A percentile compares a stretch with the other conserved stretches of the same genome.
phyloP scores from a whole-genome alignment of 2,797 vertebrate species.

The Sebastes cheni region DNA sequence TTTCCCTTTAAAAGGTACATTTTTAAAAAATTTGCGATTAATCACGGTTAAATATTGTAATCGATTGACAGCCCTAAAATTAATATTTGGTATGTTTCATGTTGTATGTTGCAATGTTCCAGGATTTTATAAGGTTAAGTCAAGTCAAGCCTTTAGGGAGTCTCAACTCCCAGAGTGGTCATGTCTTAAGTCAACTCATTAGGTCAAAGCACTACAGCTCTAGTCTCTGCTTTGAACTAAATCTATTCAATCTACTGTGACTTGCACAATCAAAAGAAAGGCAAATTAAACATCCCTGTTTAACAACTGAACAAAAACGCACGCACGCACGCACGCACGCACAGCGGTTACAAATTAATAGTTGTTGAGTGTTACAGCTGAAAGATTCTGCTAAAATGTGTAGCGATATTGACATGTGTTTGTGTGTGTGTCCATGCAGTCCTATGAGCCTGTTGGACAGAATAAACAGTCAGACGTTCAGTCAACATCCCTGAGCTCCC shows the following conservation, averaged over 20 bases:
- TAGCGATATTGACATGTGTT: neutral
- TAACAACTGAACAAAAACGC: neutral
- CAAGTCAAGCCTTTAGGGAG: neutral
- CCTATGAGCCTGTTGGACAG: conserved; percentile 7
- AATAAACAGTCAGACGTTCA: conserved; percentile 20
- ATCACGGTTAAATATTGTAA: too few relatives aligned
- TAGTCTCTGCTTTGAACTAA: neutral
- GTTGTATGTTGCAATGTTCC: neutral
- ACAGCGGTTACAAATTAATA: conserved; percentile 19
- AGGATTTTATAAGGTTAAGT: neutral
- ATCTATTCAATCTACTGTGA: neutral
- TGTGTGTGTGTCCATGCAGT: conserved; percentile 3
- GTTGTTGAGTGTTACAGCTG: conserved; percentile 15
- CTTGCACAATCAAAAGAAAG: neutral
- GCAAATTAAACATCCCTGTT: neutral
- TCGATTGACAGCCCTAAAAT: too few relatives aligned
- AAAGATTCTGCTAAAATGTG: conserved; percentile 15
- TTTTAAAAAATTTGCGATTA: too few relatives aligned
- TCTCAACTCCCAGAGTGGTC: neutral
- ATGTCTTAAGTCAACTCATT: neutral
- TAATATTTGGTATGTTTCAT: too few relatives aligned
- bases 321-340: neutral
- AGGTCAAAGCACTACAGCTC: neutral
- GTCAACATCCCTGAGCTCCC: conserved; percentile 28
- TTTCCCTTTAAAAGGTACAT: too few relatives aligned